phyloP scores from a whole-genome alignment of 2,888 invertebrate species.

The Drosophila rubida region DNA sequence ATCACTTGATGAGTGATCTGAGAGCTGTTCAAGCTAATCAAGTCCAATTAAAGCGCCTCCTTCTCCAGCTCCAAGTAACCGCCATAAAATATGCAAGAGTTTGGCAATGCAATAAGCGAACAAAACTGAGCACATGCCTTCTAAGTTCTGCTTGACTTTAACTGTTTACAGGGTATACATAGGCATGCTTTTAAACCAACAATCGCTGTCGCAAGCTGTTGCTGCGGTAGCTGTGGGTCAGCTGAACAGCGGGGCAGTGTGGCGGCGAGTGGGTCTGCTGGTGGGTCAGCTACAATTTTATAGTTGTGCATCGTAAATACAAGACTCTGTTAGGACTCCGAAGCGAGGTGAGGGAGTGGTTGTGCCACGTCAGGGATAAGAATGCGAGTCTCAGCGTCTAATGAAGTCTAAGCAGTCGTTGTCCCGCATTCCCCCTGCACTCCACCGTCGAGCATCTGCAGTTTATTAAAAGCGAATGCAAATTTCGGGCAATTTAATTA shows the following conservation, averaged over 20 bases:
- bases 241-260: conserved; percentile 1
- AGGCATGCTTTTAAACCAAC: conserved; percentile 34
- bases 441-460: conserved; percentile 33
- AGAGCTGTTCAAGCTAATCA: no score
- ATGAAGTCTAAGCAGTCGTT: conserved; percentile 30
- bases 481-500: conserved; percentile 76
- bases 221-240: not conserved
- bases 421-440: not conserved
- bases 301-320: conserved; percentile 50
- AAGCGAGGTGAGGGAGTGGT: not conserved
- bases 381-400: conserved; percentile 24
- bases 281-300: conserved; percentile 46
- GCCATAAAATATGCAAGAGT: no score
- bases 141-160: no score
- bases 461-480: conserved; percentile 74
- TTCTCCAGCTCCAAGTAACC: no score
- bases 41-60: no score
- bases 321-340: conserved; percentile 16
- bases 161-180: conserved; percentile 26
- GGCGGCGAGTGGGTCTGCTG: not conserved
- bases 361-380: conserved; percentile 70
- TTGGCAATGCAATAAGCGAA: no score
- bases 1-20: no score
- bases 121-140: no score
- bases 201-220: conserved; percentile 25